Conservation (phyloP, 2,888 invertebrate species). For the Halictus quadricinctus region DNA sequence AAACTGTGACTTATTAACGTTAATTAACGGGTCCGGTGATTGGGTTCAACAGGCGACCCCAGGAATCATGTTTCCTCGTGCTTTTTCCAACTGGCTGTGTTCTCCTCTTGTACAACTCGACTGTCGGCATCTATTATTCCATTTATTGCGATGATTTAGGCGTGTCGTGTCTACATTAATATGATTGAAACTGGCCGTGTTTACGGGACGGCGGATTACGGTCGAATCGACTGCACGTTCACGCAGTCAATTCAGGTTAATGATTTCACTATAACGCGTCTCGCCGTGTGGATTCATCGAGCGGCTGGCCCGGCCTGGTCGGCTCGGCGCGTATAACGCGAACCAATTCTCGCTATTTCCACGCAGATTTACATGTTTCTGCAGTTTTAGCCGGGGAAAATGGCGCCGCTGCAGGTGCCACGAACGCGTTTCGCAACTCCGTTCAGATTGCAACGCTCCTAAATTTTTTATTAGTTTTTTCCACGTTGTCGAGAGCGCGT, state of each 20-base stretch:
- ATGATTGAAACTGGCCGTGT: constrained; percentile 50
- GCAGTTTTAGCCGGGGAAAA: not conserved
- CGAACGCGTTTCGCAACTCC: too few relatives aligned
- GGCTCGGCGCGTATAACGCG: constrained; percentile 21
- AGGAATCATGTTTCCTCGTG: not conserved
- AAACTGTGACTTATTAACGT: constrained; percentile 38
- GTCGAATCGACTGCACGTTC: constrained; percentile 50
- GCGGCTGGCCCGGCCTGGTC: not conserved
- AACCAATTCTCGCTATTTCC: constrained; percentile 39
- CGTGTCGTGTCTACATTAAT: constrained; percentile 45
- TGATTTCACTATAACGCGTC: constrained; percentile 52
- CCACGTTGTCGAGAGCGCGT: not conserved
- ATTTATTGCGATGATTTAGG: constrained; percentile 50
- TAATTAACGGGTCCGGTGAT: constrained; percentile 44
- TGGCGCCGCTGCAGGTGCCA: not conserved
- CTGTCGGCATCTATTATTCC: constrained; percentile 41
- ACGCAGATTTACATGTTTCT: constrained; percentile 29
- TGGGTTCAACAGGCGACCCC: not conserved
- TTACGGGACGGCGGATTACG: constrained; percentile 54
- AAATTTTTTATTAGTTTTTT: not conserved
- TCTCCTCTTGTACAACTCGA: not conserved
- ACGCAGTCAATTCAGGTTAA: constrained; percentile 57
- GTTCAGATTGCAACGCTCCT: not conserved
- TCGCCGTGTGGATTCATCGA: constrained; percentile 31
- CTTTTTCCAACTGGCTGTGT: not conserved